Evolutionary conservation across 2,797 vertebrate genomes (phyloP), one percentile per base, ranked within the genome.

Genomic region (Enteromius radiatus): DNA sequence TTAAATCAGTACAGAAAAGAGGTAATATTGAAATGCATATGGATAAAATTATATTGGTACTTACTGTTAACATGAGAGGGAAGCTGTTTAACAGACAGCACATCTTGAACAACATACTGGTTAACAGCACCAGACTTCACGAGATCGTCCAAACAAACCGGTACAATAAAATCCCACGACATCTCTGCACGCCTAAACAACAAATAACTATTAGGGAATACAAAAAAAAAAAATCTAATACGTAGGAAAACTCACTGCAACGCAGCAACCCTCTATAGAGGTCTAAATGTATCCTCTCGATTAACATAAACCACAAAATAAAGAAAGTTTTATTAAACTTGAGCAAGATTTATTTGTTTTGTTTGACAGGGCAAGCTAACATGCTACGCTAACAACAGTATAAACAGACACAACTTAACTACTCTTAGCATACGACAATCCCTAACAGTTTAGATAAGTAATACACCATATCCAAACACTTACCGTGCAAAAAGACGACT

Each of bases 31-130:
- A 73, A 38, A 69, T 21, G 19, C 0, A 33, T 5, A 3, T 14
- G 23, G 5, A 33, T 2, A 0, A 9, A 0, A 17, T 4, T 14
- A 54, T 10, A 8, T 7, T 5, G 5, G 7, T 2, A 67, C 96
- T 93, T 88, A 98, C 98, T 95, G 80, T 76, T 88, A 43, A 99
- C 82, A 5, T 91, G 91, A 0, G 92, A 33, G 0, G 92, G 87
- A 54, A 99, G 92, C 28, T 97, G 95, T 65, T 91, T 92, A 7
- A 84, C 65, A 0, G 95, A 11, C 6, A 96, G 84, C 2, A 98
- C 95, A 83, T 98, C 96, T 82, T 95, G 95, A 11, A 99, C 98
- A 4, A 96, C 93, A 38, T 98, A 99, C 74, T 96, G 96, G 84
- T 97, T 97, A 0, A 96, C 87, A 0, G 94, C 96, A 0, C 93